Evolutionary conservation across 2,888 invertebrate species (phyloP), one percentile per base, ranked within the genome.

Genomic region (Eustalomyia histrio): DNA sequence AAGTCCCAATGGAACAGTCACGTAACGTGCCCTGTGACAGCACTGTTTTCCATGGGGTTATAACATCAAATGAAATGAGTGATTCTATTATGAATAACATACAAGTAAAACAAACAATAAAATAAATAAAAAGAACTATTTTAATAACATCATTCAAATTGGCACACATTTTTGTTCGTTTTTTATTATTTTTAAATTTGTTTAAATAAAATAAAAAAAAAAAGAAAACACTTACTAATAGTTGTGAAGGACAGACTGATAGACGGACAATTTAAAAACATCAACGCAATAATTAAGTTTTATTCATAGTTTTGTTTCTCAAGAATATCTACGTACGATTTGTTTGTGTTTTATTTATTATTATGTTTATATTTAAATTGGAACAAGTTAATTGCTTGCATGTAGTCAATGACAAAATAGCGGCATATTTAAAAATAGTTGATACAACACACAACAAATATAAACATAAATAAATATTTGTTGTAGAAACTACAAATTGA

Each of bases 201-300:
- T 21, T 65, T 29, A 9, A 57, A 29, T n/a, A 53, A 29, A 55
- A 53, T 18, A 18, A 53, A 24, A 6, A 50, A 58, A 35, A 58
- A 43, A 53, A n/a, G n/a, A n/a, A n/a, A n/a, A n/a, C n/a, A n/a
- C 47, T 14, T 47, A 52, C 69, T 55, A 76, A 64, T 61, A 74
- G 69, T 78, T 78, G 60, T 78, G 74, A 81, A 81, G 76, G 76
- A 80, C 80, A 76, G 72, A 58, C 72, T 18, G 69, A 63, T 17
- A 35, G n/a, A 60, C 60, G 5, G 29, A 75, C 47, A 75, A 33
- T 35, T 29, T 29, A 29, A 61, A 18, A 58, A 73, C 24, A 57
- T 47, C 17, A 63, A 63, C 39, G 29, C 50, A 72, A 72, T 55
- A 53, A 60, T 39, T 14, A 50, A 58, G 24, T 61, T 67, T 61